phyloP scores from a whole-genome alignment of 1,140 invertebrate species.

The Lysiphlebus fabarum region DNA sequence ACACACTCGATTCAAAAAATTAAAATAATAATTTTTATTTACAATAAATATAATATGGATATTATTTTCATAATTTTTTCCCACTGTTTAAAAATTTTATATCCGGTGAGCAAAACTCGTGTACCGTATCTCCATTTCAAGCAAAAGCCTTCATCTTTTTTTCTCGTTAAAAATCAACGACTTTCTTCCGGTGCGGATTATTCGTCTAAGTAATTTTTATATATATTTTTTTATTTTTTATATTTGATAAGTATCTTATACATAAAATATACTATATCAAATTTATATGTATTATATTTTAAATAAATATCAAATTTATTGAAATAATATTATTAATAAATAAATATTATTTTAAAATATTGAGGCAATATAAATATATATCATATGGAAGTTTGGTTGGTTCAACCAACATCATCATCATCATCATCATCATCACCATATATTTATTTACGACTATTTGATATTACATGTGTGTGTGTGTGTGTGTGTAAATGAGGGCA shows the following conservation, averaged over 20 bases:
- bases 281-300: no score
- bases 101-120: slow-evolving; percentile 16
- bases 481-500: neutral
- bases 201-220: slow-evolving; percentile 6
- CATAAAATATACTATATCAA: neutral
- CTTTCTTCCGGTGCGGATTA: slow-evolving; percentile 16
- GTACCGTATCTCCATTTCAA: slow-evolving; percentile 21
- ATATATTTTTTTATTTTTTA: no score
- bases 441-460: no score
- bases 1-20: no score
- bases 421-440: no score
- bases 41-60: neutral
- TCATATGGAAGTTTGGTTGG: no score
- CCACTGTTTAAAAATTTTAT: neutral
- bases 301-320: neutral
- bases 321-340: neutral
- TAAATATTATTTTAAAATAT: neutral
- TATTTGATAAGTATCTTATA: slow-evolving; percentile 10
- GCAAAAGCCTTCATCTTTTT: neutral
- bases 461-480: no score
- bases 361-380: no score
- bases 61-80: slow-evolving; percentile 10
- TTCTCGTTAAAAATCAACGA: slow-evolving; percentile 16
- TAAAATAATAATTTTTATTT: no score
- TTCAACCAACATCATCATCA: no score